Evolutionary conservation across 2,113 vertebrate genomes (phyloP), one percentile per base, ranked within the genome.

Genomic region (Hippoglossus stenolepis): DNA sequence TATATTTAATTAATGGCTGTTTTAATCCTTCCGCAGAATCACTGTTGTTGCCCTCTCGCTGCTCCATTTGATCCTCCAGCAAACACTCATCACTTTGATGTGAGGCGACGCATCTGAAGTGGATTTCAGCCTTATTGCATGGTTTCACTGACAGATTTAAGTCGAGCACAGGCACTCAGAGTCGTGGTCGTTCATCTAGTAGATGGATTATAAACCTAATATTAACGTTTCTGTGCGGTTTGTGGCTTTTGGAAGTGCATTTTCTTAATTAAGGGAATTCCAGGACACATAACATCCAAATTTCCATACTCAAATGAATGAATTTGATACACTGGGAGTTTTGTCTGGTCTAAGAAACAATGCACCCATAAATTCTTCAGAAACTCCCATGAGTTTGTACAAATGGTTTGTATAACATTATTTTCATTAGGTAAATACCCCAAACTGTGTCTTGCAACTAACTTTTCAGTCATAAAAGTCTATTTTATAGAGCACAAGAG

Each of bases 1-100:
- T 86, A 92, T 93, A 88, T 92, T 90, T 90, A 90, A 90, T 92
- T 91, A 89, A 93, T 90, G 78, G 61, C 68, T 54, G 80, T 90
- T 90, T 89, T 92, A 90, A 93, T 89, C 86, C 89, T 75, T 45
- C 69, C 82, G 31, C 69, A 23, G 75, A 82, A 65, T 88, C 81
- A 59, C 75, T 77, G 85, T 87, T 83, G 89, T 92, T 86, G 87
- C 83, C 83, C 90, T 86, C 82, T 84, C 69, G 5, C 83, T 77
- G 84, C 79, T 82, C 77, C 64, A 87, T 91, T 91, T 91, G 85
- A 93, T 91, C 90, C 82, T 61, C 38, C 28, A 76, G 84, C 88
- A 92, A 91, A 89, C 85, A 84, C 83, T 72, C 77, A 45, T 61
- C 79, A 87, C 89, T 91, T 90, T 92, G 91, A 93, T 92, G 65